Percentiles rank a stretch among this genome's conserved stretches.
Evolutionary conservation across 1,140 invertebrate genomes (phyloP).

Genomic region (Nilaparvata lugens): DNA sequence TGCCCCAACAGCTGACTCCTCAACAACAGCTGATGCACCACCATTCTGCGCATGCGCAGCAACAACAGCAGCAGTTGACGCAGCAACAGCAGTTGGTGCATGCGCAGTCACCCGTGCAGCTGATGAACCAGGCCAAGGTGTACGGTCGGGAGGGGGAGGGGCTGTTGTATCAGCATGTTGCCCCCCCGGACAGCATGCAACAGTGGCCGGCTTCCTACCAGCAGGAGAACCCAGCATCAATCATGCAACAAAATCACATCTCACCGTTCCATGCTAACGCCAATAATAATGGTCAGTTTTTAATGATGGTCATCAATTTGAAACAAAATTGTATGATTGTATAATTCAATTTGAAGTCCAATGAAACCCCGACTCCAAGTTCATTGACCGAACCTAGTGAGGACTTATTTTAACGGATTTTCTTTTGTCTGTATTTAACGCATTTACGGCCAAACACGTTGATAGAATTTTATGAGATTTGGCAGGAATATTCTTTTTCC

Average conservation of each 20-base stretch:
- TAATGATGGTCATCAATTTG: neutral
- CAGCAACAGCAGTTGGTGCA: neutral
- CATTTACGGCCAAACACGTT: too few relatives aligned
- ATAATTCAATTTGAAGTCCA: too few relatives aligned
- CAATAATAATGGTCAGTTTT: conserved; percentile 3
- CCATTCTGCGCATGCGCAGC: neutral
- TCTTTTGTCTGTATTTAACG: too few relatives aligned
- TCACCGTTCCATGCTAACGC: neutral
- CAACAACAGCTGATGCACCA: neutral
- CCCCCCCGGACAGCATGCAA: neutral
- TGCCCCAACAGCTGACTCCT: neutral
- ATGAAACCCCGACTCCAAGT: too few relatives aligned
- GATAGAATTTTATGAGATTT: too few relatives aligned
- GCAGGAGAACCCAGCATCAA: conserved; percentile 5
- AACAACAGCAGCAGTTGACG: neutral
- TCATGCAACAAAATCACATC: too few relatives aligned
- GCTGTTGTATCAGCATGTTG: conserved; percentile 13
- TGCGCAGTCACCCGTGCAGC: conserved; percentile 8
- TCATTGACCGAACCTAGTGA: too few relatives aligned
- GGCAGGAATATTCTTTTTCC: too few relatives aligned
- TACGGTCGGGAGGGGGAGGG: conserved; percentile 30
- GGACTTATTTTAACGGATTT: too few relatives aligned
- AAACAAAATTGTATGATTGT: neutral
- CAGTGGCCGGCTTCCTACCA: conserved; percentile 18
- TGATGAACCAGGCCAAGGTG: conserved; percentile 13